A percentile compares a stretch with the other conserved stretches of the same genome.
Evolutionary conservation across 2,888 invertebrate genomes (phyloP).

Genomic region (Melinaea menophilus): DNA sequence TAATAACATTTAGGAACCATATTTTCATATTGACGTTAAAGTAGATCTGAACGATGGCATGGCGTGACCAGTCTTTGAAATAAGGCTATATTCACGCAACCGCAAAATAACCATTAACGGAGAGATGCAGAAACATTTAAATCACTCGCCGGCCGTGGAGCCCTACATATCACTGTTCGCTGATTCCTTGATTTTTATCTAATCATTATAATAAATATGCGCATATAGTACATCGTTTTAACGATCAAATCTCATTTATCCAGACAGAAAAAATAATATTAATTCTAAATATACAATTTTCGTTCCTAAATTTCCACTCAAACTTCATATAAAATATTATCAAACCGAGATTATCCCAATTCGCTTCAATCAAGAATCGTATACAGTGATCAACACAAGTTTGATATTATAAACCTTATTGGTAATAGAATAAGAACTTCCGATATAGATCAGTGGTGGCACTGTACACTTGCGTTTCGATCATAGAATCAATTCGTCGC

Average conservation of each 20-base stretch:
- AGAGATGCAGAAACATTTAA: conserved; percentile 36
- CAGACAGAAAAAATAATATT: no score
- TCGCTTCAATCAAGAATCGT: conserved; percentile 38
- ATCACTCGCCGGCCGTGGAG: conserved; percentile 47
- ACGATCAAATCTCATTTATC: no score
- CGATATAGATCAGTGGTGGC: conserved; percentile 11
- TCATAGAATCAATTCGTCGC: conserved; percentile 61
- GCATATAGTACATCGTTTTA: conserved; percentile 3
- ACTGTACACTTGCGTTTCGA: conserved; percentile 51
- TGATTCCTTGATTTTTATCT: conserved; percentile 33
- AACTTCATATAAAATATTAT: conserved; percentile 34
- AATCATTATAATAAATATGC: conserved; percentile 23
- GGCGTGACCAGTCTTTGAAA: conserved; percentile 21
- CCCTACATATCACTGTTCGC: conserved; percentile 42
- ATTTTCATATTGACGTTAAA: conserved; percentile 8
- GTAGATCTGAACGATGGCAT: neutral
- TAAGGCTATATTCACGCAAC: conserved; percentile 27
- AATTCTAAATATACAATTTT: no score
- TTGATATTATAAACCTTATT: conserved; percentile 12
- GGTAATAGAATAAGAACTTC: conserved; percentile 11
- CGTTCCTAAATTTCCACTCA: no score
- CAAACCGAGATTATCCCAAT: conserved; percentile 40
- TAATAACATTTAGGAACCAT: conserved; percentile 11
- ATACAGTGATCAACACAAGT: conserved; percentile 19
- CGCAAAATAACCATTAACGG: conserved; percentile 32